phyloP scores from a whole-genome alignment of 2,888 invertebrate species.

The Carabus problematicus region DNA sequence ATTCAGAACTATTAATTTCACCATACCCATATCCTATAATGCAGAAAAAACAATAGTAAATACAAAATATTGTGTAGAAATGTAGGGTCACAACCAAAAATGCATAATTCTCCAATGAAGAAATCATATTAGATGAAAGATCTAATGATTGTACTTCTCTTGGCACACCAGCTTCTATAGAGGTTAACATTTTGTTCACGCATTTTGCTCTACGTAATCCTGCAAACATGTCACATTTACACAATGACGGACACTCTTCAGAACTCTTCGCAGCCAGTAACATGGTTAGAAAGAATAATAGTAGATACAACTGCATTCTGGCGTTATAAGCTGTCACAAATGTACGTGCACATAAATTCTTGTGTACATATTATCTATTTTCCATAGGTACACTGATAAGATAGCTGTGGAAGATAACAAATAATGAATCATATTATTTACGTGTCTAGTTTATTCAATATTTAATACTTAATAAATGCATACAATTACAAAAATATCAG shows the following conservation, averaged over 20 bases:
- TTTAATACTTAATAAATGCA: too few species aligned
- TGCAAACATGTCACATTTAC: slow-evolving; percentile 27
- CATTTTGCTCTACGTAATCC: slow-evolving; percentile 19
- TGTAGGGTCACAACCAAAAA: slow-evolving; percentile 19
- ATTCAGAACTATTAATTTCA: slow-evolving; percentile 18
- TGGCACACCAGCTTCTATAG: slow-evolving; percentile 25
- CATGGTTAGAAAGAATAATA: too few species aligned
- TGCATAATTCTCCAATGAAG: slow-evolving; percentile 8
- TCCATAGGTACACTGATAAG: too few species aligned
- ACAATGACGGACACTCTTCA: slow-evolving; percentile 1
- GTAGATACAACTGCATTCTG: too few species aligned
- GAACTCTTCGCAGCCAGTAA: too few species aligned
- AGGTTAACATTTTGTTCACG: slow-evolving; percentile 10
- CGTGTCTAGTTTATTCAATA: too few species aligned
- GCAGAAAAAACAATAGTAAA: neutral
- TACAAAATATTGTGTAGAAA: neutral
- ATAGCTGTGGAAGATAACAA: too few species aligned
- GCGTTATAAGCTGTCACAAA: too few species aligned
- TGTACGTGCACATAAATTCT: too few species aligned
- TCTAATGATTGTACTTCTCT: slow-evolving; percentile 25
- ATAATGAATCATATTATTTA: too few species aligned
- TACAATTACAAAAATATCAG: too few species aligned
- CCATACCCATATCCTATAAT: slow-evolving; percentile 12
- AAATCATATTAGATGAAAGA: slow-evolving; percentile 25
- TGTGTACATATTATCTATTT: too few species aligned